phyloP scores from a whole-genome alignment of 2,888 invertebrate genomes.

The Chironomus tentans region DNA sequence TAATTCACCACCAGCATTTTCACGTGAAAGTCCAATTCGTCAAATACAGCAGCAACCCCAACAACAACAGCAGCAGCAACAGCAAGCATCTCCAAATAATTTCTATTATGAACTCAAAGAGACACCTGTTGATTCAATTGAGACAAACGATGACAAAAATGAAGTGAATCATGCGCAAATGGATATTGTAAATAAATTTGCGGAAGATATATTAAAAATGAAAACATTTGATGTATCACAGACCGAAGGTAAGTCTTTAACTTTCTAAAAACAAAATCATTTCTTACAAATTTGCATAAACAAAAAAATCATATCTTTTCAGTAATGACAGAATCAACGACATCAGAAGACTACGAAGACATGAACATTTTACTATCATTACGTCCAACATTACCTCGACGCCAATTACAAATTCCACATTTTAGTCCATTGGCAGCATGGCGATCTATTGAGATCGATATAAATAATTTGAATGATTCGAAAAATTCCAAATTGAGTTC shows the following conservation, averaged over 20 bases:
- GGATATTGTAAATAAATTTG: slow-evolving; percentile 37
- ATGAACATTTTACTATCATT: slow-evolving; percentile 62
- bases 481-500: slow-evolving; percentile 1
- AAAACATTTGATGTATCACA: slow-evolving; percentile 5
- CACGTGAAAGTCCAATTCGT: slow-evolving; percentile 33
- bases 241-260: slow-evolving; percentile 2
- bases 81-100: slow-evolving; percentile 22
- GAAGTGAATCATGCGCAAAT: slow-evolving; percentile 29
- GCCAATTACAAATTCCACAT: slow-evolving; percentile 63
- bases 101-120: slow-evolving; percentile 72
- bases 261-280: too few species aligned
- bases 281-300: background rate
- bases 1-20: too few species aligned
- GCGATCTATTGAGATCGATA: slow-evolving; percentile 49
- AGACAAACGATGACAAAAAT: slow-evolving; percentile 30
- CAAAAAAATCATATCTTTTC: background rate
- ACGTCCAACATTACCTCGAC: slow-evolving; percentile 69
- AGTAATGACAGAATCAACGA: slow-evolving; percentile 47
- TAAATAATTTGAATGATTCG: slow-evolving; percentile 5
- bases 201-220: slow-evolving; percentile 33
- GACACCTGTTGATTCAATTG: slow-evolving; percentile 39
- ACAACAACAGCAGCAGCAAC: background rate
- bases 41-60: slow-evolving; percentile 39
- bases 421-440: slow-evolving; percentile 80
- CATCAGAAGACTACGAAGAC: slow-evolving; percentile 45